Percentiles rank a stretch among this genome's conserved stretches.
Conservation (phyloP, 2,888 invertebrate species). For the Hydraecia micacea region DNA sequence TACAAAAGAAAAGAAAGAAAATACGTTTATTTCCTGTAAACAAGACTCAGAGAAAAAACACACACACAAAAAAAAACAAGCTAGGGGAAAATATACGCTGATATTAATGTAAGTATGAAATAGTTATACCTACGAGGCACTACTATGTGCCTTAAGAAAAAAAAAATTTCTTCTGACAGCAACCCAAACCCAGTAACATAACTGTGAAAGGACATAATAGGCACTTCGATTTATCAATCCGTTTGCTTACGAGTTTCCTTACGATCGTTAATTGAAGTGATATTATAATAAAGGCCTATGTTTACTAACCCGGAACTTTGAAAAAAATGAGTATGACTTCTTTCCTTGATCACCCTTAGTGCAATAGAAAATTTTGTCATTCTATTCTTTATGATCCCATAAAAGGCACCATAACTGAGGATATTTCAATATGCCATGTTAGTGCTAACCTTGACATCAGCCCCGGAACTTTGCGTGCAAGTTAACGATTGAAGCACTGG, state of each 20-base stretch:
- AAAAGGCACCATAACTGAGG: conserved; percentile 40
- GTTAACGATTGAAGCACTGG: conserved; percentile 43
- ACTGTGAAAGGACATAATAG: too few relatives aligned
- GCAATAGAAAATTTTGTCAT: not conserved
- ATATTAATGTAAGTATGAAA: not conserved
- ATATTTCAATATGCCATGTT: conserved; percentile 14
- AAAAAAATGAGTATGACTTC: not conserved
- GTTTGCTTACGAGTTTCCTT: too few relatives aligned
- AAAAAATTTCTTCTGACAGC: too few relatives aligned
- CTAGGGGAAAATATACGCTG: too few relatives aligned
- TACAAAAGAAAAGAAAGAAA: not conserved
- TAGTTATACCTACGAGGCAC: not conserved
- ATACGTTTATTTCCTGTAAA: too few relatives aligned
- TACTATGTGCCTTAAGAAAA: not conserved
- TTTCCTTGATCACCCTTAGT: not conserved
- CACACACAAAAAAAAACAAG: too few relatives aligned
- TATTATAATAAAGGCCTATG: not conserved
- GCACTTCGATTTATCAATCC: too few relatives aligned
- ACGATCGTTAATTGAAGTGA: not conserved
- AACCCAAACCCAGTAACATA: too few relatives aligned
- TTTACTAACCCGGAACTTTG: not conserved
- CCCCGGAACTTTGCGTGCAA: conserved; percentile 38
- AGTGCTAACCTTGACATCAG: conserved; percentile 50
- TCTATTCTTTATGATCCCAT: conserved; percentile 28
- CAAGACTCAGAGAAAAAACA: too few relatives aligned